Evolutionary conservation across 2,797 vertebrate genomes (phyloP).

Genomic region (Sciurus carolinensis): DNA sequence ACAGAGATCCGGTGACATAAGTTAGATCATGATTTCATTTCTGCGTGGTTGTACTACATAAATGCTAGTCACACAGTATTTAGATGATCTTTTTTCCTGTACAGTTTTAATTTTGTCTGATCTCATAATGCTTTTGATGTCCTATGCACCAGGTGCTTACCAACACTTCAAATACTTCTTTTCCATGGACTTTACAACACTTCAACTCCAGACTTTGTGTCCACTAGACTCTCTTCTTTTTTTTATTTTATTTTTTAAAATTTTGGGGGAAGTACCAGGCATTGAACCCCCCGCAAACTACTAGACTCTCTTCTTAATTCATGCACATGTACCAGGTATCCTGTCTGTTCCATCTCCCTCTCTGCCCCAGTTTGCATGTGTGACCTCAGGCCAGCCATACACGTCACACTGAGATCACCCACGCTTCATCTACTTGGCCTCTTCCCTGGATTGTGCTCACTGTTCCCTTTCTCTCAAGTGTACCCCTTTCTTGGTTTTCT

Average conservation of each 20-base stretch:
- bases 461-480: not conserved
- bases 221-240: no score
- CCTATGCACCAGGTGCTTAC: no score
- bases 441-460: not conserved
- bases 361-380: fast-evolving
- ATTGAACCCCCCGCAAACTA: fast-evolving
- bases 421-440: not conserved
- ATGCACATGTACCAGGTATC: fast-evolving
- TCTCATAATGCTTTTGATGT: not conserved
- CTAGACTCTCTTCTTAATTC: not conserved
- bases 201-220: not conserved
- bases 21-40: not conserved
- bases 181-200: not conserved
- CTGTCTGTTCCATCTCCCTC: not conserved
- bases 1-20: no score
- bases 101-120: not conserved
- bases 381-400: not conserved
- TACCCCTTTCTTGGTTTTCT: not conserved
- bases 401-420: fast-evolving
- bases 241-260: no score
- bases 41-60: not conserved
- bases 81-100: not conserved
- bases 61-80: not conserved
- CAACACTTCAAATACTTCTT: not conserved
- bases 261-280: no score